Evolutionary conservation across 2,113 vertebrate species (phyloP).

Genomic region (Poeciliopsis retropinna): DNA sequence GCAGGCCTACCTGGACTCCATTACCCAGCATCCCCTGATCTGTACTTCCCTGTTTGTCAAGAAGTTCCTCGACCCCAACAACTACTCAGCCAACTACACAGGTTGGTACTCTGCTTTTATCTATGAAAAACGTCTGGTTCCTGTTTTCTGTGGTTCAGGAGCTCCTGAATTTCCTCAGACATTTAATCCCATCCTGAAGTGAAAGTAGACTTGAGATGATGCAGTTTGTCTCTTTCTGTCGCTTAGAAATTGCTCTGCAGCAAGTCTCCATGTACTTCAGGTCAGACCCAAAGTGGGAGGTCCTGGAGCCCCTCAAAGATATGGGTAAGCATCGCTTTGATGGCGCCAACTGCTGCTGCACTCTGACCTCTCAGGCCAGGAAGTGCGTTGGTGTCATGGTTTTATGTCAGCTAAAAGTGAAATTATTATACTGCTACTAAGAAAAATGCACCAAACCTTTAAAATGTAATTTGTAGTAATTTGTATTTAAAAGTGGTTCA

Average conservation of each 20-base stretch:
- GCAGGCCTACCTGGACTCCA: conserved; percentile 92
- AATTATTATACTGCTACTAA: no score
- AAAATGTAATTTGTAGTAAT: no score
- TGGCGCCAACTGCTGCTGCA: no score
- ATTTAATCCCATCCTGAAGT: no score
- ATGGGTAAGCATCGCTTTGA: conserved; percentile 83
- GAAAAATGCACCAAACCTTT: no score
- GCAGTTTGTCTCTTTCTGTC: neutral
- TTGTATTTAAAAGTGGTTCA: no score
- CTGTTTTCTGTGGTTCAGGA: no score
- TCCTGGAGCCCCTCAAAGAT: conserved; percentile 93
- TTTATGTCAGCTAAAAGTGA: neutral
- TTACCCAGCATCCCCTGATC: conserved; percentile 91
- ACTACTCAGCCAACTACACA: conserved; percentile 93
- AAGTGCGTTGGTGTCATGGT: neutral
- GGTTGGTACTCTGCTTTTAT: conserved; percentile 71
- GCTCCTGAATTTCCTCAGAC: no score
- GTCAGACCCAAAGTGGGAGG: conserved; percentile 96
- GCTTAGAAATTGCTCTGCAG: conserved; percentile 94
- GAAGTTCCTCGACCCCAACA: conserved; percentile 95
- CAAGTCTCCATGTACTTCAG: conserved; percentile 99
- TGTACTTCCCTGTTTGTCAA: conserved; percentile 90
- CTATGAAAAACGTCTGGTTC: no score
- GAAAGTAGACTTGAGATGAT: no score
- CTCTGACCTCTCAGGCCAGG: no score